phyloP scores from a whole-genome alignment of 2,888 invertebrate genomes.

The Drosophila nr. perissopoda region DNA sequence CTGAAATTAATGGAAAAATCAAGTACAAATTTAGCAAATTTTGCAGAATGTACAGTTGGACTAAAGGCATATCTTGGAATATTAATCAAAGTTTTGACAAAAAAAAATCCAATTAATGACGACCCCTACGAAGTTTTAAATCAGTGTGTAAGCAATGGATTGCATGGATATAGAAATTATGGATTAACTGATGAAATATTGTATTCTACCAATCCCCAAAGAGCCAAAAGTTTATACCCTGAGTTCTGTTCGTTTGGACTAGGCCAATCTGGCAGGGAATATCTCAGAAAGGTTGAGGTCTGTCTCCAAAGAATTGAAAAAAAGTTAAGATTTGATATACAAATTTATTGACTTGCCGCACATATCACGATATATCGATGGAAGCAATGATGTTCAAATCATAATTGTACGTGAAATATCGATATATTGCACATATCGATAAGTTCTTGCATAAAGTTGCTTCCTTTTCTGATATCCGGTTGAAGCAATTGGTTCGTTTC shows the following conservation, averaged over 20 bases:
- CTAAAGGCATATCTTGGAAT: neutral
- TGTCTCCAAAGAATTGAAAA: neutral
- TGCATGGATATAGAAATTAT: neutral
- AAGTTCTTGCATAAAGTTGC: conserved; percentile 24
- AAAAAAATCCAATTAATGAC: neutral
- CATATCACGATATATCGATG: neutral
- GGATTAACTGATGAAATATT: neutral
- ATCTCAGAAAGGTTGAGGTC: neutral
- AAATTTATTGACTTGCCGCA: conserved; percentile 2
- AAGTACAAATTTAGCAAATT: neutral
- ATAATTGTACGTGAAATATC: conserved; percentile 16
- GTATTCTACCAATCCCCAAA: neutral
- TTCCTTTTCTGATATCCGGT: conserved; percentile 84
- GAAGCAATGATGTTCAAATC: neutral
- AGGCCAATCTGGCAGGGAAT: neutral
- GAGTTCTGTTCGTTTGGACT: neutral
- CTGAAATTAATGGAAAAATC: neutral
- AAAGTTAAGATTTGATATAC: neutral
- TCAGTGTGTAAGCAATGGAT: neutral
- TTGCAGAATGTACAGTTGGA: neutral
- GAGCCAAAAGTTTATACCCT: neutral
- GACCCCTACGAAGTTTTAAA: neutral
- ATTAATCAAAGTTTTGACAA: too few species aligned
- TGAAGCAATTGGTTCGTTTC: conserved; percentile 80
- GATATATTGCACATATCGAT: conserved; percentile 27